phyloP scores from a whole-genome alignment of 1,140 invertebrate species.

The Phortica variegata region DNA sequence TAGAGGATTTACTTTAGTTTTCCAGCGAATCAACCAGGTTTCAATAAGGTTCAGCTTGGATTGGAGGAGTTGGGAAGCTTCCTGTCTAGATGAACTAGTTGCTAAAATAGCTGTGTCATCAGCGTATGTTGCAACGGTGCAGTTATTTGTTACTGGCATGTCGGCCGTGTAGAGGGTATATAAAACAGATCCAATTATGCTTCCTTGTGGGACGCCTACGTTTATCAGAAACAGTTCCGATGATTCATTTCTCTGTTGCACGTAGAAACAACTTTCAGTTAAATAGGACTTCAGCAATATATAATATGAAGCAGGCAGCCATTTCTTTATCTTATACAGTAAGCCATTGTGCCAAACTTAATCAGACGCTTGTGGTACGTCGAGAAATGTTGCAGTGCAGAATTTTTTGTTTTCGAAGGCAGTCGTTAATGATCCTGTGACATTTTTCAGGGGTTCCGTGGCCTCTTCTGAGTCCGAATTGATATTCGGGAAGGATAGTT shows the following conservation, averaged over 20 bases:
- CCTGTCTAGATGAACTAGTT: not conserved
- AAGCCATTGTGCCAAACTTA: constrained; percentile 44
- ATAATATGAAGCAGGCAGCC: constrained; percentile 6
- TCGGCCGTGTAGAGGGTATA: too few relatives aligned
- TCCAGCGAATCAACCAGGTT: constrained; percentile 13
- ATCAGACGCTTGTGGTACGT: constrained; percentile 39
- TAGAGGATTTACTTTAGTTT: constrained; percentile 10
- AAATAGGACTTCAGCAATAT: too few relatives aligned
- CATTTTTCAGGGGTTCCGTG: constrained; percentile 31
- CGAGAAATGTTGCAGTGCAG: constrained; percentile 34
- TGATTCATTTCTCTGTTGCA: constrained; percentile 17
- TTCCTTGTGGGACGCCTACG: too few relatives aligned
- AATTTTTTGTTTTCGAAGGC: constrained; percentile 28
- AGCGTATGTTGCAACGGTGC: not conserved
- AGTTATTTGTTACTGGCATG: not conserved
- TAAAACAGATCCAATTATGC: too few relatives aligned
- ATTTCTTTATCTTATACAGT: too few relatives aligned
- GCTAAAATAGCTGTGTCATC: not conserved
- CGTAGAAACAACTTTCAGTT: constrained; percentile 18
- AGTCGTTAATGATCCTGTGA: constrained; percentile 14
- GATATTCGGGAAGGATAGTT: constrained; percentile 10
- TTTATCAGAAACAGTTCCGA: not conserved
- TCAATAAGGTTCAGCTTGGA: constrained; percentile 9
- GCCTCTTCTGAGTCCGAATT: constrained; percentile 24
- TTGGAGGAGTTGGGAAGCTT: constrained; percentile 10